Percentiles rank a stretch among this genome's conserved stretches.
Conservation (phyloP, 1,140 invertebrate species). For the Bilobella aurantiaca region DNA sequence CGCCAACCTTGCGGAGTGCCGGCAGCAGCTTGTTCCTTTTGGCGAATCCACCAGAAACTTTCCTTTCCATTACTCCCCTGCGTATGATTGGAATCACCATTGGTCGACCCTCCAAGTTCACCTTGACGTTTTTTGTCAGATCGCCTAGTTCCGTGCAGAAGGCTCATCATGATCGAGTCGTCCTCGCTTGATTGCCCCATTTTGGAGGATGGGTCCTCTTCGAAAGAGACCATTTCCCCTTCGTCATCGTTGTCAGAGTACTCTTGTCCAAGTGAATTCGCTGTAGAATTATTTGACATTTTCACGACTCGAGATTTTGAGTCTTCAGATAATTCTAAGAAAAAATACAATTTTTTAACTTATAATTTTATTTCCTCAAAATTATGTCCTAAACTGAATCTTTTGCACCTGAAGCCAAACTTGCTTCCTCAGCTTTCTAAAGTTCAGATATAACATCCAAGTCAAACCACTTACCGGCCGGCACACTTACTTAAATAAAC, state of each 20-base stretch:
- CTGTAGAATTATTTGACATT: neutral
- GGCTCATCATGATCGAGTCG: neutral
- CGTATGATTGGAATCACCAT: no score
- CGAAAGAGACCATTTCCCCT: neutral
- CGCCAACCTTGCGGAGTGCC: slow-evolving; percentile 21
- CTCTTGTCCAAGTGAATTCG: neutral
- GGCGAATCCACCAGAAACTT: slow-evolving; percentile 4
- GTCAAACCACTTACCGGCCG: no score
- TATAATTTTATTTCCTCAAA: no score
- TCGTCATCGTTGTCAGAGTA: neutral
- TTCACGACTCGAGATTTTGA: neutral
- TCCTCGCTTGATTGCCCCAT: slow-evolving; percentile 12
- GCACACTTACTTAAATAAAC: no score
- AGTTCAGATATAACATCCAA: no score
- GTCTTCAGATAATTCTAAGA: no score
- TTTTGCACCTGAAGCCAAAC: no score
- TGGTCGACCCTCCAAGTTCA: no score
- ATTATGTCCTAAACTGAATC: no score
- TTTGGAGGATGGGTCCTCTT: neutral
- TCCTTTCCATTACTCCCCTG: neutral
- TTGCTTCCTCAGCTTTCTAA: no score
- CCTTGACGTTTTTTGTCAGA: slow-evolving; percentile 3
- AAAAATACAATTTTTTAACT: no score
- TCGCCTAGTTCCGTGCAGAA: neutral
- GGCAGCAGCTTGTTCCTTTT: neutral